These are phyloP conservation scores for Branchellion lobata DNA, from an alignment of 2,888 invertebrate genomes.

Conservation along the genomic window DNA sequence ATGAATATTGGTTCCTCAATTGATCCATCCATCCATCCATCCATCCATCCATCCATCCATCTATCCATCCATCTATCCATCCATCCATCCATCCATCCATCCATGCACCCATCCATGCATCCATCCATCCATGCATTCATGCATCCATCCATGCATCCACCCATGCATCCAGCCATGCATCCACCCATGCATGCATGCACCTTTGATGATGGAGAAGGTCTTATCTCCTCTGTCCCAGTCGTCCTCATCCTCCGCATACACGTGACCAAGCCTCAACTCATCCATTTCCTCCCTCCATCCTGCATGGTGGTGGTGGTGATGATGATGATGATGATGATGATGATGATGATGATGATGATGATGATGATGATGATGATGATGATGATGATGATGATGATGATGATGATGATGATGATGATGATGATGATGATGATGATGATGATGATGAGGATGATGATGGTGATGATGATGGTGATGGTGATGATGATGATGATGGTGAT, in stretches of 20 bases:
- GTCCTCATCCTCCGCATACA: slow-evolving; percentile 94
- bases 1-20: too few species aligned
- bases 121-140: slow-evolving; percentile 77
- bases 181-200: slow-evolving; percentile 87
- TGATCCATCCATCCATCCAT: too few species aligned
- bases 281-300: slow-evolving; percentile 62
- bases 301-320: background rate
- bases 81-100: too few species aligned
- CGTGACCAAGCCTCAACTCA: slow-evolving; percentile 86
- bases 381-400: slow-evolving; percentile 23
- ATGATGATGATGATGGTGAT: slow-evolving; percentile 43
- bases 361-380: background rate
- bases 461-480: slow-evolving; percentile 32
- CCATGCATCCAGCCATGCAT: slow-evolving; percentile 79
- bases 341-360: too few species aligned
- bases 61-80: too few species aligned
- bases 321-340: too few species aligned
- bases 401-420: slow-evolving; percentile 29
- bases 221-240: slow-evolving; percentile 99
- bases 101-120: slow-evolving; percentile 74
- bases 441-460: background rate
- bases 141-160: slow-evolving; percentile 86
- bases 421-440: slow-evolving; percentile 3
- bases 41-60: too few species aligned
- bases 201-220: slow-evolving; percentile 79